Percentiles rank a stretch among this genome's conserved stretches.
Conservation (phyloP, 2,113 vertebrate species). For the Sterrhoptilus dennistouni region DNA sequence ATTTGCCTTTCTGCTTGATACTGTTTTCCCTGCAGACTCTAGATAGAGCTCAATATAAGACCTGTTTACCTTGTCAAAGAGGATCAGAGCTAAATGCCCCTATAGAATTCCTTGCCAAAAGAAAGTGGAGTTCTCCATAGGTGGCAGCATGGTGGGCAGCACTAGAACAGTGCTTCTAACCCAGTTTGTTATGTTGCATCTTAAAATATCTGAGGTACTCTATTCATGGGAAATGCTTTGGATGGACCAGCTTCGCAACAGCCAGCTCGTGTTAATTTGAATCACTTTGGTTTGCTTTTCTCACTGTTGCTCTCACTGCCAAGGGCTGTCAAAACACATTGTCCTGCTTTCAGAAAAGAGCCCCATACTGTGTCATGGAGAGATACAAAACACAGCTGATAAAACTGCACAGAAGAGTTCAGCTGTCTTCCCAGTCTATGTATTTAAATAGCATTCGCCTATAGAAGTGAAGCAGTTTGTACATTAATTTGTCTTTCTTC, state of each 20-base stretch:
- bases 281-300: constrained; percentile 27
- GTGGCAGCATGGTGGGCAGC: neutral
- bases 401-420: constrained; percentile 39
- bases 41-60: neutral
- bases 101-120: neutral
- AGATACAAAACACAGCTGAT: constrained; percentile 46
- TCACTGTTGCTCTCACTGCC: constrained; percentile 38
- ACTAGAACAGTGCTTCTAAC: neutral
- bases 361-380: constrained; percentile 15
- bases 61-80: neutral
- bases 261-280: neutral
- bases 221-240: neutral
- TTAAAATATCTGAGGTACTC: neutral
- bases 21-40: neutral
- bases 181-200: neutral
- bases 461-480: neutral
- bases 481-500: neutral
- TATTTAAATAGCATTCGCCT: constrained; percentile 5
- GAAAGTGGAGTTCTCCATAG: neutral
- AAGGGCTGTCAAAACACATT: constrained; percentile 50
- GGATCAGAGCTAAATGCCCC: neutral
- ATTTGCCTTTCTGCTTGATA: neutral
- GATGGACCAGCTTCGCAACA: neutral
- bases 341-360: constrained; percentile 52
- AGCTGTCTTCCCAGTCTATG: neutral